Percentiles rank a stretch among this genome's conserved stretches.
Evolutionary conservation across 92 coral and sea anemone genomes (phyloP).

Genomic region (Porites divaricata): DNA sequence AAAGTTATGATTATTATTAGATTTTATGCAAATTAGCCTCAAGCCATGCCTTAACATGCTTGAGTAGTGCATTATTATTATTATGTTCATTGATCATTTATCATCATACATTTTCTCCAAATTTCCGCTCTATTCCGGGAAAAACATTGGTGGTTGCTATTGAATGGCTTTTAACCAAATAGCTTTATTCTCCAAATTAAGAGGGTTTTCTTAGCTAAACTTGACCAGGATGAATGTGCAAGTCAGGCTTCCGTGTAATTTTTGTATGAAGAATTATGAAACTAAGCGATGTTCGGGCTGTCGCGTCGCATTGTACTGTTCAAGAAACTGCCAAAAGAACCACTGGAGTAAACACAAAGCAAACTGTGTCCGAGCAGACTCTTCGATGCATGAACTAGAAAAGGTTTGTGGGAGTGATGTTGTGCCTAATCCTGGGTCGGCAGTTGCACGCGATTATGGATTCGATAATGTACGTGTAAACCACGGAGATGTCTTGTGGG

Average conservation of each 20-base stretch:
- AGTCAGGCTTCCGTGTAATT: background rate
- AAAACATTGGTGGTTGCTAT: too few relatives aligned
- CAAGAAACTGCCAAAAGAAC: conserved; percentile 45
- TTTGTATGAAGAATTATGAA: background rate
- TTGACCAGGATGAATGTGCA: background rate
- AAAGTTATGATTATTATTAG: too few relatives aligned
- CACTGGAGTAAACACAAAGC: conserved; percentile 62
- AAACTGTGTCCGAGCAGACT: conserved; percentile 48
- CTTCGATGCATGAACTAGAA: conserved; percentile 32
- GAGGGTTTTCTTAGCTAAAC: too few relatives aligned
- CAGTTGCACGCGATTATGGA: conserved; percentile 49
- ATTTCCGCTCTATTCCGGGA: too few relatives aligned
- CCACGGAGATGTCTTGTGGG: conserved; percentile 32
- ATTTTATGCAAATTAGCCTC: too few relatives aligned
- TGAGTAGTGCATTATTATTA: too few relatives aligned
- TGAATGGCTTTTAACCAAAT: too few relatives aligned
- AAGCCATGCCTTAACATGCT: too few relatives aligned
- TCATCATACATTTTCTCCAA: too few relatives aligned
- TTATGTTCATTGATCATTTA: too few relatives aligned
- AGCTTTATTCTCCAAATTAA: too few relatives aligned
- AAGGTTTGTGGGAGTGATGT: background rate
- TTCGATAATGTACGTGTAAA: conserved; percentile 42
- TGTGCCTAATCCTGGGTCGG: background rate
- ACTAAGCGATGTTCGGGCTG: conserved; percentile 34
- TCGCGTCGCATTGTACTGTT: conserved; percentile 38